A percentile compares a stretch with the other conserved stretches of the same genome.
These are phyloP conservation scores for Volucella bombylans DNA, from an alignment of 2,888 invertebrate genomes.

Conservation along the genomic window DNA sequence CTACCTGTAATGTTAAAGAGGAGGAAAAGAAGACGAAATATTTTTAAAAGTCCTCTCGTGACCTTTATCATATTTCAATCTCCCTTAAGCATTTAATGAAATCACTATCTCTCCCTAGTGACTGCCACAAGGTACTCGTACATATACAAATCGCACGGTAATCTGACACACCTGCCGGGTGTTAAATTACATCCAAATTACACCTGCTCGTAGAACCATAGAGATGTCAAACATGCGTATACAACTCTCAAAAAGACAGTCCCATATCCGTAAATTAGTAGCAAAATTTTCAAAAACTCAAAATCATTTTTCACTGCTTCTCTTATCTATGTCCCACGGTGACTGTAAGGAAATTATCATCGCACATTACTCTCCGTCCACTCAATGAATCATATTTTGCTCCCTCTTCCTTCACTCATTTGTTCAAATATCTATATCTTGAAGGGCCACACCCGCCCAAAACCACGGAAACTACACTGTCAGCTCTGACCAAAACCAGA, in stretches of 20 bases:
- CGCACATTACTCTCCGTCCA: conserved; percentile 65
- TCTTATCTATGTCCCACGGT: conserved; percentile 43
- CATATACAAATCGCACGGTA: neutral
- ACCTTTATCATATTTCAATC: conserved; percentile 48
- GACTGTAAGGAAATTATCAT: conserved; percentile 56
- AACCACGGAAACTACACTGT: conserved; percentile 1
- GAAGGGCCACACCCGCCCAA: conserved; percentile 52
- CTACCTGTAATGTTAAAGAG: no score
- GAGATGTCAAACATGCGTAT: conserved; percentile 45
- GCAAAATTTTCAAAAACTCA: neutral
- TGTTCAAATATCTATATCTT: conserved; percentile 18
- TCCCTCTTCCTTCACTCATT: conserved; percentile 25
- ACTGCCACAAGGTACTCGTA: conserved; percentile 4
- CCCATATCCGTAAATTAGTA: neutral
- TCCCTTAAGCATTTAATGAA: conserved; percentile 47
- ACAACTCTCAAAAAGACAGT: neutral
- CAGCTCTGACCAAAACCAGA: conserved; percentile 13
- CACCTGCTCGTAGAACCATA: conserved; percentile 55
- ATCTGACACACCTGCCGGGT: conserved; percentile 46
- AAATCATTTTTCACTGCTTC: conserved; percentile 60
- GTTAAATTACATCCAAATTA: conserved; percentile 50
- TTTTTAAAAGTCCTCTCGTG: neutral
- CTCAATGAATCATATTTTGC: conserved; percentile 69
- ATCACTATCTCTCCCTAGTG: conserved; percentile 9
- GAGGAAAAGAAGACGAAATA: no score